Percentiles rank a stretch among this genome's conserved stretches.
Conservation (phyloP, 2,113 vertebrate genomes). For the Oriolus oriolus region DNA sequence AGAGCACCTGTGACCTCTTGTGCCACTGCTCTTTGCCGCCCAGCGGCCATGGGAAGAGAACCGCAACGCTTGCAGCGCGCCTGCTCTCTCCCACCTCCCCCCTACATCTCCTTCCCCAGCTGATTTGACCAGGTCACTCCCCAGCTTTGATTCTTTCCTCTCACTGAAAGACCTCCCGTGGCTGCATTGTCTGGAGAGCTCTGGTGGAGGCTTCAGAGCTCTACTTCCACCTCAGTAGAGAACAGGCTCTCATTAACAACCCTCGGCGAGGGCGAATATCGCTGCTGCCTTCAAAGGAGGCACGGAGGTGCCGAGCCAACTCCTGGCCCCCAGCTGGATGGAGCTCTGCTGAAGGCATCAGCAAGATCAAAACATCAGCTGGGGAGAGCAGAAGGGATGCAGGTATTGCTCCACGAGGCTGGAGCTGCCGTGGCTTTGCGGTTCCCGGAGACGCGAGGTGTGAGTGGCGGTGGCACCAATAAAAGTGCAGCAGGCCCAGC, state of each 20-base stretch:
- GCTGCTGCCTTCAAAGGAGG: neutral
- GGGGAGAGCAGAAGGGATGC: neutral
- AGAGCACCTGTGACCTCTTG: neutral
- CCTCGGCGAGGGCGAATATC: neutral
- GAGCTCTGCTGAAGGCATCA: slow-evolving; percentile 4
- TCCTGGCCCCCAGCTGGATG: neutral
- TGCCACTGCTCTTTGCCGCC: neutral
- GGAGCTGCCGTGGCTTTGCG: neutral
- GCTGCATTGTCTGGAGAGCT: slow-evolving; percentile 28
- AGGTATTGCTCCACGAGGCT: neutral
- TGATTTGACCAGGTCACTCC: slow-evolving; percentile 23
- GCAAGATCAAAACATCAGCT: neutral
- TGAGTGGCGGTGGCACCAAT: accelerated
- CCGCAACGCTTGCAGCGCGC: accelerated
- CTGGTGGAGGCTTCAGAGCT: neutral
- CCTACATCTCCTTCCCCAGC: neutral
- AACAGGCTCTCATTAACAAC: neutral
- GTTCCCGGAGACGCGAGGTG: neutral
- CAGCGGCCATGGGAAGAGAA: neutral
- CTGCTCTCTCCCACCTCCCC: neutral
- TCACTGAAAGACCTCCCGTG: neutral
- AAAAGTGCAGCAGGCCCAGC: neutral
- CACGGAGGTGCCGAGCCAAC: neutral
- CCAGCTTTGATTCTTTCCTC: neutral
- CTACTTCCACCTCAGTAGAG: neutral